Percentiles rank a stretch among this genome's conserved stretches.
Conservation (phyloP, 2,797 vertebrate genomes). For the Urosaurus nigricauda region DNA sequence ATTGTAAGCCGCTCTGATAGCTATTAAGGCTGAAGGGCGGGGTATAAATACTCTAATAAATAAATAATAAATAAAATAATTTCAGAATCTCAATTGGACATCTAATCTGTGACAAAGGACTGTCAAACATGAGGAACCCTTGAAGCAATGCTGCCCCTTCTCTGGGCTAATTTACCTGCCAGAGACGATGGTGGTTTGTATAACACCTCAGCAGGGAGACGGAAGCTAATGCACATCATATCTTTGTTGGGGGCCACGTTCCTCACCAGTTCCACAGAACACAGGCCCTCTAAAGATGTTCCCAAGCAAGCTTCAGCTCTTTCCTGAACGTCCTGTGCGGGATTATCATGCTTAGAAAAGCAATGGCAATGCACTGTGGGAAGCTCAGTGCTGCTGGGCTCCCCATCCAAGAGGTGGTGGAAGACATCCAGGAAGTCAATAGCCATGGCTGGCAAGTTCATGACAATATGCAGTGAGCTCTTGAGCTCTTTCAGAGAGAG, state of each 20-base stretch:
- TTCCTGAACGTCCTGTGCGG: constrained; percentile 83
- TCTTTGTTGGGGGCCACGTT: constrained; percentile 97
- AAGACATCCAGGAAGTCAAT: constrained; percentile 91
- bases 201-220: constrained; percentile 85
- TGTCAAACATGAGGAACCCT: neutral
- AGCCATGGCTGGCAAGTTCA: constrained; percentile 95
- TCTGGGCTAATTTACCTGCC: constrained; percentile 79
- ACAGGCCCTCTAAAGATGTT: constrained; percentile 79
- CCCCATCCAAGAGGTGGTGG: constrained; percentile 81
- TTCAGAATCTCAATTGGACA: neutral
- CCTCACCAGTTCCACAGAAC: constrained; percentile 88
- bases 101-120: neutral
- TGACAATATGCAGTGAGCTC: constrained; percentile 85
- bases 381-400: constrained; percentile 72
- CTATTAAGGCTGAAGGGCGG: too few species aligned
- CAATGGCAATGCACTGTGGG: constrained; percentile 92
- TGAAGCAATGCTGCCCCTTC: neutral
- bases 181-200: constrained; percentile 75
- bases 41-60: too few species aligned
- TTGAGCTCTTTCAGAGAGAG: constrained; percentile 71
- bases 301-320: constrained; percentile 84
- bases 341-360: constrained; percentile 90
- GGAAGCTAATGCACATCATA: constrained; percentile 95
- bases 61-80: too few species aligned
- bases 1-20: too few species aligned